Base-by-base conservation (phyloP, 92 coral and sea anemone species). In the Actinernus sp. region DNA sequence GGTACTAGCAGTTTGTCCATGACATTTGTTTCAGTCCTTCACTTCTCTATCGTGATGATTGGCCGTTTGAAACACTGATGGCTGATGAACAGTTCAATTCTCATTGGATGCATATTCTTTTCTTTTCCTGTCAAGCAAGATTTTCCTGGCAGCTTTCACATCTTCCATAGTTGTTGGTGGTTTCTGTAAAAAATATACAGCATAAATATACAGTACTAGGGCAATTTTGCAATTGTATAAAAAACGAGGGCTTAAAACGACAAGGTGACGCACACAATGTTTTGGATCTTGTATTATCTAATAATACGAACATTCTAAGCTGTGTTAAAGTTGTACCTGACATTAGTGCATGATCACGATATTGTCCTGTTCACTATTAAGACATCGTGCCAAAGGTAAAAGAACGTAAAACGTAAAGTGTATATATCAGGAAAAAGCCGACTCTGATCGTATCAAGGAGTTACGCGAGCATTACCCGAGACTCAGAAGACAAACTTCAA, bases 121-220 rank as follows among this genome's bases (percentile, higher is more conserved):
- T 21, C 52, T 66, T 24, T 60, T 76, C 43, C 72, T 85, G 30
- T 71, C 71, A 39, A 68, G 55, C 52, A 81, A 44, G 48, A 58
- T 86, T 57, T 81, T 76, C 33, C 78, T 78, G 2, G 97, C 97
- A 56, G 79, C 86, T 34, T 69, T 81, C 18, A 90, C 26, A 9
- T 87, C 96, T 25, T 90, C 97, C 31, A 81, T 47, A 0, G 82
- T 86, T 29, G 92, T 86, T 16, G 97, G 97, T 31, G 97, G 97
- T 81, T 63, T 90, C 92, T 90, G 61, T 20, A 1, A 50, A 61
- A 12, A 40, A 21, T 50, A 63, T 0, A 23, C 48, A 68, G 6
- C 45, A 57, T 14, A 3, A 25, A 22, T 30, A 31, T 1, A 9
- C 5, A 14, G 23, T 38, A 40, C 37, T 17, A 52, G 29, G 34